Conservation (phyloP, 2,797 vertebrate genomes). For the Bradypus variegatus region DNA sequence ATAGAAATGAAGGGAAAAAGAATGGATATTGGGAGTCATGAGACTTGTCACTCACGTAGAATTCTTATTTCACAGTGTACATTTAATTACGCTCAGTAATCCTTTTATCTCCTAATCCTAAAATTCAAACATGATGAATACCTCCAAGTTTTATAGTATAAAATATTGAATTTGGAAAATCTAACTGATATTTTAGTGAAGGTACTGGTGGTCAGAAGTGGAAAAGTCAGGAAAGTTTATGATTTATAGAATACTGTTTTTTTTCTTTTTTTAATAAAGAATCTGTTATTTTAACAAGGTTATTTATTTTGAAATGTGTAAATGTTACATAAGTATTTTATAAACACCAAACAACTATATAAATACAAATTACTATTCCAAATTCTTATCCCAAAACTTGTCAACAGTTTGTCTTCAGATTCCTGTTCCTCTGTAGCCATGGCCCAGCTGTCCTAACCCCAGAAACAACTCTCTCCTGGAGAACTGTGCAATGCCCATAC, state of each 20-base stretch:
- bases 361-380: background rate
- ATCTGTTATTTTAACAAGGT: background rate
- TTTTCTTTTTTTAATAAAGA: no score
- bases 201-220: background rate
- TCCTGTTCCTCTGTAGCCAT: background rate
- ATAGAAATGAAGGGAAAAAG: background rate
- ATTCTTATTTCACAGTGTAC: background rate
- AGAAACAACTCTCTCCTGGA: background rate
- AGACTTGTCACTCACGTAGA: background rate
- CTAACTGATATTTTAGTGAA: background rate
- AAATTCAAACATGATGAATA: background rate
- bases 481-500: background rate
- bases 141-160: background rate
- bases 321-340: background rate
- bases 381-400: background rate
- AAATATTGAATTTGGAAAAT: background rate
- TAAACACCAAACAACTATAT: background rate
- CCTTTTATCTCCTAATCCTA: background rate
- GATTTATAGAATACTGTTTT: background rate
- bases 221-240: background rate
- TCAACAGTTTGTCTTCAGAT: background rate
- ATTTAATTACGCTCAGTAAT: background rate
- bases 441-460: background rate
- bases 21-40: background rate
- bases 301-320: constrained; percentile 24